Evolutionary conservation across 2,888 invertebrate species (phyloP), one percentile per base, ranked within the genome.

Genomic region (Arrhopalites spinosus): DNA sequence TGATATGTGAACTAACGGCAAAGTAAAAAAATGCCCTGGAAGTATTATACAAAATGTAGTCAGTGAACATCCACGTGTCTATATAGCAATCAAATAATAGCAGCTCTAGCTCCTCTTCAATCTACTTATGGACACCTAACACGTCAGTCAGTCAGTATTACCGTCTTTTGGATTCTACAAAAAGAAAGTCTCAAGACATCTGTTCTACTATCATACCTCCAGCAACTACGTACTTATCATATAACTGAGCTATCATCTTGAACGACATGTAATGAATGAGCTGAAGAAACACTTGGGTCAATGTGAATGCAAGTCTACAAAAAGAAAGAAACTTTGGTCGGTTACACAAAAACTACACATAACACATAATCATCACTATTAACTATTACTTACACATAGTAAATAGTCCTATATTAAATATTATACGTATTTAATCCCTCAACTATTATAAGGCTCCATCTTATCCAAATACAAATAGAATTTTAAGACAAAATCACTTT

Each of bases 1-100:
- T 72, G 72, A 72, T 72, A 72, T 72, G 63, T 72, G 63, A 72
- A 63, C 63, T 36, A 3, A 36, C 11, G 36, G 36, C 36, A 36
- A 36, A 11, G 36, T 7, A 72, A 72, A 63, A 50, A 61, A 72
- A 43, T 72, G 61, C 63, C 72, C 72, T 50, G 72, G 45, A 72
- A 72, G 72, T 72, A 72, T 72, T 72, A 72, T 63, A 47, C 15
- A 71, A 23, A 15, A 63, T 15, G 27, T 72, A 72, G 63, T 72
- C 72, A 63, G 29, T 45, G 45, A 3, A 36, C 36, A 3, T 36
- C 36, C 3, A 3, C 3, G 36, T 36, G 36, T 36, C 36, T 36
- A 36, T 11, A 11, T 36, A 36, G 3, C 3, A 7, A 36, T 7
- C 5, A 36, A 36, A 36, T 7, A 36, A 36, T 36, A 36, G 3